phyloP scores from a whole-genome alignment of 2,113 vertebrate genomes.

The Pogonocichla stellata region DNA sequence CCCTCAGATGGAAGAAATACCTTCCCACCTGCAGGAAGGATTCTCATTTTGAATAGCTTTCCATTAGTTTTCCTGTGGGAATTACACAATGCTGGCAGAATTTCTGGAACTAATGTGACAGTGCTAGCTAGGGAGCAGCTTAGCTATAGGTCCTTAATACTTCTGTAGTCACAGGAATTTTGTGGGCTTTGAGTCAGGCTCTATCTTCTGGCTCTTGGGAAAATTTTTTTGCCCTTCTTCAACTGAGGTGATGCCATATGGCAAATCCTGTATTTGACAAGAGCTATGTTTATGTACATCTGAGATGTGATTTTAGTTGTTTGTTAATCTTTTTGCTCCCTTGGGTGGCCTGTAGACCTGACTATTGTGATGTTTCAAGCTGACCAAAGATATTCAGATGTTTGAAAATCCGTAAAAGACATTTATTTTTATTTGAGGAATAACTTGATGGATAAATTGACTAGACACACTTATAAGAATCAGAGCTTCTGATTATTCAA shows the following conservation, averaged over 20 bases:
- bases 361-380: background rate
- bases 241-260: background rate
- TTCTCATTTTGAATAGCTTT: conserved; percentile 52
- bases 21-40: conserved; percentile 1
- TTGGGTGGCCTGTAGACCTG: background rate
- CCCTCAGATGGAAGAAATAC: conserved; percentile 34
- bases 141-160: background rate
- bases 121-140: background rate
- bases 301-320: background rate
- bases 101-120: conserved; percentile 8
- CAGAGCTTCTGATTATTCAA: background rate
- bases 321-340: background rate
- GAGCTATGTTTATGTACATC: background rate
- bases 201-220: background rate
- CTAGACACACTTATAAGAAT: background rate
- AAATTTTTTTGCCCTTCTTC: background rate
- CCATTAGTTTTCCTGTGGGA: conserved; percentile 36
- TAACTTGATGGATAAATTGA: background rate
- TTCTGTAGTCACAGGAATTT: background rate
- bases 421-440: background rate
- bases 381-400: background rate
- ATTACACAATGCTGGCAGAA: background rate
- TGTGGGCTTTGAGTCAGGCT: background rate
- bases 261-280: background rate
- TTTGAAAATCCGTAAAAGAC: background rate